A percentile compares a stretch with the other conserved stretches of the same genome.
These are phyloP conservation scores for Drosophila sechellia DNA, from an alignment of 1,140 invertebrate species.

Conservation along the genomic window DNA sequence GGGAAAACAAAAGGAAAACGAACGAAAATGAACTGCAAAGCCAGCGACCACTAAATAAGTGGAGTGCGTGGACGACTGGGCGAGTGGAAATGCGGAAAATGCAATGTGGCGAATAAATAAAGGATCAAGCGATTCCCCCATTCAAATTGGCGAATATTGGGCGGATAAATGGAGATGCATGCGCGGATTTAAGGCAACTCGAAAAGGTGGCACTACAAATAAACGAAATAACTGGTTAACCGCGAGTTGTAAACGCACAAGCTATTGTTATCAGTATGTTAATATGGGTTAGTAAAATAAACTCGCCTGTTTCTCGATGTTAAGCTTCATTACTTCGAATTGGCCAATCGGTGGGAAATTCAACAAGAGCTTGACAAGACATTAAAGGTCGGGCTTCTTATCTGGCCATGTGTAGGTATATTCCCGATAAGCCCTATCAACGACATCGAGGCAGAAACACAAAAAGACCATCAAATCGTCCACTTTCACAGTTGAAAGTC, in stretches of 20 bases:
- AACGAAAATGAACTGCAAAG: conserved; percentile 32
- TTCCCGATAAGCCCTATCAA: conserved; percentile 87
- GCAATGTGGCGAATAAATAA: conserved; percentile 34
- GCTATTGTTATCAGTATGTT: background rate
- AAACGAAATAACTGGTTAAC: too few species aligned
- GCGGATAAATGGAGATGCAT: background rate
- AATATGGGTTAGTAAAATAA: background rate
- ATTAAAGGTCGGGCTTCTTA: conserved; percentile 81
- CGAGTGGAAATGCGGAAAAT: conserved; percentile 10
- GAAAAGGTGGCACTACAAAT: background rate
- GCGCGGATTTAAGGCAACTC: too few species aligned
- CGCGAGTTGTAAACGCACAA: background rate
- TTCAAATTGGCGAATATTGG: background rate
- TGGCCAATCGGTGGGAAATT: background rate
- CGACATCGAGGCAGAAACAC: conserved; percentile 86
- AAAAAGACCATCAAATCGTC: conserved; percentile 86
- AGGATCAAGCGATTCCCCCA: conserved; percentile 33
- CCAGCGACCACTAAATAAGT: conserved; percentile 51
- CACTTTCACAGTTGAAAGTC: conserved; percentile 9
- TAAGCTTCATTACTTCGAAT: background rate
- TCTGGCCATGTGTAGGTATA: conserved; percentile 84
- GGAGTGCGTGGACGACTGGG: conserved; percentile 31
- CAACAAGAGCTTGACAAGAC: conserved; percentile 2
- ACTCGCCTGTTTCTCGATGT: background rate
- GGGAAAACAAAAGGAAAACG: conserved; percentile 21